These are phyloP conservation scores for Diadumene lineata DNA, from an alignment of 92 coral and sea anemone genomes.

Conservation along the genomic window DNA sequence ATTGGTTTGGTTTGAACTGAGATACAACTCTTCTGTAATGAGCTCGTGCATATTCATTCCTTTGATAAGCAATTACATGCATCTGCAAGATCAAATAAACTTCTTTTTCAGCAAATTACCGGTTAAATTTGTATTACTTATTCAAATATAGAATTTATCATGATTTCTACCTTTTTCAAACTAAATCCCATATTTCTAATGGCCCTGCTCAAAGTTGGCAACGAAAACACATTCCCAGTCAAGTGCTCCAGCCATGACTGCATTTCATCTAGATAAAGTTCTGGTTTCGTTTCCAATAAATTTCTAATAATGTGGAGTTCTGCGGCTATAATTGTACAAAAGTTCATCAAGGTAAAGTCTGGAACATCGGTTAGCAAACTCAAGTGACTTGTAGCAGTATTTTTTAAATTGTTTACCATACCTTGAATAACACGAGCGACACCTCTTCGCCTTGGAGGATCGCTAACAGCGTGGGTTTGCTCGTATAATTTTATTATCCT, in stretches of 20 bases:
- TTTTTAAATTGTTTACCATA: no score
- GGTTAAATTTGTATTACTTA: neutral
- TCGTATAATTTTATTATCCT: neutral
- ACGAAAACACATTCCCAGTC: no score
- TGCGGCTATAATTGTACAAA: no score
- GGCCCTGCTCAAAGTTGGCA: slow-evolving; percentile 2
- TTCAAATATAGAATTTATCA: neutral
- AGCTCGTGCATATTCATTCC: slow-evolving; percentile 14
- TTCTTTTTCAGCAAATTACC: neutral
- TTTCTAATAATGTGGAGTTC: neutral
- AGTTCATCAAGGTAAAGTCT: neutral
- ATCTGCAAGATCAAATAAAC: slow-evolving; percentile 1
- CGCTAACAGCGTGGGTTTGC: neutral
- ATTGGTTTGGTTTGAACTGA: slow-evolving; percentile 15
- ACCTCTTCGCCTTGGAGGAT: no score
- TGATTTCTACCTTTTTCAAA: slow-evolving; percentile 14
- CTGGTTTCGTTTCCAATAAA: neutral
- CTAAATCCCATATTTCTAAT: slow-evolving; percentile 5
- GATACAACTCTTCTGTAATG: slow-evolving; percentile 11
- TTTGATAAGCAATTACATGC: slow-evolving; percentile 19
- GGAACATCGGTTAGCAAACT: no score
- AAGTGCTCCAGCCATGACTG: neutral
- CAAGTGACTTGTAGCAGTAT: no score
- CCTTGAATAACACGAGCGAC: no score
- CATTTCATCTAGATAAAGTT: neutral